Evolutionary conservation across 1,140 invertebrate species (phyloP).

Genomic region (Brachionus koreanus): DNA sequence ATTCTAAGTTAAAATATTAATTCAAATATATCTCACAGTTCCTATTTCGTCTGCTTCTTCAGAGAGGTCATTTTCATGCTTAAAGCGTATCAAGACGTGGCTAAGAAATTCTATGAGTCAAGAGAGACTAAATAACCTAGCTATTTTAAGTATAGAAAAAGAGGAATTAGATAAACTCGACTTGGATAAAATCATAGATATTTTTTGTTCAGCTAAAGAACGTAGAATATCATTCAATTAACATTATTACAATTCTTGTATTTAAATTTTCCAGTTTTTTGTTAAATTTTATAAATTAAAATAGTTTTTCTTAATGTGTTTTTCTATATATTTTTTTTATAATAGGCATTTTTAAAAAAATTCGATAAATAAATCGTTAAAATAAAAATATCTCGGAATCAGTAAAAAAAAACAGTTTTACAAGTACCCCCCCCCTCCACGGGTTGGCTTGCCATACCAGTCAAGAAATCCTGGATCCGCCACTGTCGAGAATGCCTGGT

Average conservation of each 20-base stretch:
- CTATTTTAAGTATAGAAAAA: constrained; percentile 14
- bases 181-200: not conserved
- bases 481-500: too few relatives aligned
- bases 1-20: constrained; percentile 5
- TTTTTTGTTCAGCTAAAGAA: not conserved
- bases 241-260: not conserved
- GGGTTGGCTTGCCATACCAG: not conserved
- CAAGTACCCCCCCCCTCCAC: not conserved
- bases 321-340: not conserved
- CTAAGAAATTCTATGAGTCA: constrained; percentile 25
- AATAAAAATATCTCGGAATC: not conserved
- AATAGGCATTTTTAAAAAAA: not conserved
- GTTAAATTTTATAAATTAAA: not conserved
- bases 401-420: not conserved
- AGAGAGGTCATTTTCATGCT: not conserved
- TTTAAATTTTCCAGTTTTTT: not conserved
- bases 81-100: constrained; percentile 5
- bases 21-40: constrained; percentile 4
- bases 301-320: not conserved
- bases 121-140: constrained; percentile 1
- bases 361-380: not conserved
- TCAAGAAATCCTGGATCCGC: not conserved
- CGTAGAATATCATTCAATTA: constrained; percentile 9
- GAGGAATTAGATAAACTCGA: not conserved
- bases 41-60: not conserved